phyloP scores from a whole-genome alignment of 2,888 invertebrate species.

The Phengaris alcon region DNA sequence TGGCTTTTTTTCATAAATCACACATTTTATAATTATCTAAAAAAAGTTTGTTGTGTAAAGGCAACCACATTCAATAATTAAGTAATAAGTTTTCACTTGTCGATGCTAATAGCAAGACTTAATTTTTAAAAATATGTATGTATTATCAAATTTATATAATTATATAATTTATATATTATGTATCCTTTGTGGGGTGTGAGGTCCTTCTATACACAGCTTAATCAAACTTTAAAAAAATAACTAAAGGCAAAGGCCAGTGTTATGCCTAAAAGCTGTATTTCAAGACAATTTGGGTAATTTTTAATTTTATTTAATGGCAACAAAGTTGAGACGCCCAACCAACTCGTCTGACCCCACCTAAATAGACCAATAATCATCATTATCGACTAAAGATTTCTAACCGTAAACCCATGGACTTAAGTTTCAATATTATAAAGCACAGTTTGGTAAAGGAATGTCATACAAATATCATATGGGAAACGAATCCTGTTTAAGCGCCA shows the following conservation, averaged over 20 bases:
- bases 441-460: conserved; percentile 58
- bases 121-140: too few relatives aligned
- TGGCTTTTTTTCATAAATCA: not conserved
- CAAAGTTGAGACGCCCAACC: conserved; percentile 41
- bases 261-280: conserved; percentile 11
- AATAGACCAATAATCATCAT: conserved; percentile 53
- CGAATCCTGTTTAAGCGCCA: conserved; percentile 64
- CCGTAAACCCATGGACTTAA: conserved; percentile 34
- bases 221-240: too few relatives aligned
- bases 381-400: conserved; percentile 39
- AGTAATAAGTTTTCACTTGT: too few relatives aligned
- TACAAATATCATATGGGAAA: conserved; percentile 74
- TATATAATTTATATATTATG: too few relatives aligned
- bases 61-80: too few relatives aligned
- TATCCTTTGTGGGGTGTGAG: too few relatives aligned
- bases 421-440: conserved; percentile 39
- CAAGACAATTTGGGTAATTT: conserved; percentile 42
- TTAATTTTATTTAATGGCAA: conserved; percentile 44
- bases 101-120: too few relatives aligned
- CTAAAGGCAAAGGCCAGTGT: too few relatives aligned
- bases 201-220: too few relatives aligned
- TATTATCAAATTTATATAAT: too few relatives aligned
- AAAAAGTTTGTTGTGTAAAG: too few relatives aligned
- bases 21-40: too few relatives aligned
- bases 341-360: conserved; percentile 55